These are phyloP conservation scores for Onychorhynchus coronatus DNA, from an alignment of 2,113 vertebrate genomes.

Conservation along the genomic window DNA sequence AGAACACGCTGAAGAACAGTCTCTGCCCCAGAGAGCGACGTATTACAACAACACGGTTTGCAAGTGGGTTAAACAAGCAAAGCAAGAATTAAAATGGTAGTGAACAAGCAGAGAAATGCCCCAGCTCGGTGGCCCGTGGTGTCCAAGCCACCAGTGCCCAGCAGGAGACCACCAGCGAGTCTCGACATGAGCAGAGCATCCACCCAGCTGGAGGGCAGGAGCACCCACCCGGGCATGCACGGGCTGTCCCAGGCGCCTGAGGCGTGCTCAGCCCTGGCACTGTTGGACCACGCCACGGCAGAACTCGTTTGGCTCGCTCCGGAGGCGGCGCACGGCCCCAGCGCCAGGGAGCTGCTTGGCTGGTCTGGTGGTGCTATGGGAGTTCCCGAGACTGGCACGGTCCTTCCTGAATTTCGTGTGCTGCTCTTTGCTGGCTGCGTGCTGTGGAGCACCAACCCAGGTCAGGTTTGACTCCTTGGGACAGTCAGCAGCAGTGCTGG, in stretches of 20 bases:
- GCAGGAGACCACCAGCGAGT: neutral
- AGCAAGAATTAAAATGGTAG: neutral
- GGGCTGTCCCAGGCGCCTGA: neutral
- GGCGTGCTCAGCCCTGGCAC: neutral
- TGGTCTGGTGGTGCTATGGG: conserved; percentile 4
- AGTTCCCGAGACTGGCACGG: neutral
- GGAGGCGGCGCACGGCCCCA: neutral
- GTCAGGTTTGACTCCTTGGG: neutral
- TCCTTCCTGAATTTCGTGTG: neutral
- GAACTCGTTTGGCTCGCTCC: conserved; percentile 24
- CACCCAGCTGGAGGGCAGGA: neutral
- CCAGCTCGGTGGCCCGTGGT: neutral
- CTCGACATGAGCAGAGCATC: neutral
- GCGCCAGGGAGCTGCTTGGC: conserved; percentile 37
- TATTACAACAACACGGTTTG: neutral
- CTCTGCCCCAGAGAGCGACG: neutral
- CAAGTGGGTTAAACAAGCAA: neutral
- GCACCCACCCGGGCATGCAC: neutral
- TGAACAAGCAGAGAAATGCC: neutral
- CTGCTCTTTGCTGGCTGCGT: accelerated
- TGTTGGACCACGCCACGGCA: neutral
- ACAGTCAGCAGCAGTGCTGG: neutral
- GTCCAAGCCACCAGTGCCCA: neutral
- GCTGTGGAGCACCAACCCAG: neutral
- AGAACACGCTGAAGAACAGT: neutral